phyloP scores from a whole-genome alignment of 2,797 vertebrate species.

The Enteromius anoplus region DNA sequence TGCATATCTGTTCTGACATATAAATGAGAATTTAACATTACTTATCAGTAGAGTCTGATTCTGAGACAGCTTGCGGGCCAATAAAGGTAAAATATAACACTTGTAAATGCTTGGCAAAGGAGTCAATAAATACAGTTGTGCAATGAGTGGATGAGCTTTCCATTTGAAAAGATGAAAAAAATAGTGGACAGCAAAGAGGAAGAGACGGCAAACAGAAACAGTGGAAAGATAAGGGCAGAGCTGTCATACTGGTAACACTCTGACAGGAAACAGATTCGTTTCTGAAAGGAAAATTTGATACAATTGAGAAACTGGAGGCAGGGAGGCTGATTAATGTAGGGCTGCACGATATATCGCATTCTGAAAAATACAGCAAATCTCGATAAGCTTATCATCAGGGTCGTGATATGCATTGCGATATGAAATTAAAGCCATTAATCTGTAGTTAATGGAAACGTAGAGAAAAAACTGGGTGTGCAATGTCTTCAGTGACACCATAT shows the following conservation, averaged over 20 bases:
- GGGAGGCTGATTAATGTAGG: slow-evolving; percentile 23
- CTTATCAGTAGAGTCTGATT: slow-evolving; percentile 13
- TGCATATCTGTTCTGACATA: slow-evolving; percentile 47
- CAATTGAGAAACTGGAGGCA: slow-evolving; percentile 23
- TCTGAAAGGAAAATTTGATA: slow-evolving; percentile 18
- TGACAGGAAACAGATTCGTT: slow-evolving; percentile 36
- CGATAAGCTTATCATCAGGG: background rate
- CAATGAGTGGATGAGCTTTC: slow-evolving; percentile 9
- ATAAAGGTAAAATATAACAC: background rate
- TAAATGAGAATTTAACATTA: slow-evolving; percentile 46
- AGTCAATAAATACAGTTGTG: background rate
- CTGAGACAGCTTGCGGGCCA: background rate
- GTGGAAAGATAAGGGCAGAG: slow-evolving; percentile 40
- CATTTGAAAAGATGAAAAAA: slow-evolving; percentile 34
- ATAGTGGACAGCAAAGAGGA: background rate
- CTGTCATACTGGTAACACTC: slow-evolving; percentile 27
- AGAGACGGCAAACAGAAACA: slow-evolving; percentile 23
- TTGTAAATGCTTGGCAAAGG: background rate
- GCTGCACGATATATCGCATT: background rate
- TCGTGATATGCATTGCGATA: slow-evolving; percentile 4
- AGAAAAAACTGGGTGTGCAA: background rate
- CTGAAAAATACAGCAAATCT: slow-evolving; percentile 13
- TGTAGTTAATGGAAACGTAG: background rate
- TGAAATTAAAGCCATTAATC: slow-evolving; percentile 14
- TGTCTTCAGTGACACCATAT: background rate